A percentile compares a stretch with the other conserved stretches of the same genome.
phyloP scores from a whole-genome alignment of 2,113 vertebrate genomes.

The Ochotona princeps region DNA sequence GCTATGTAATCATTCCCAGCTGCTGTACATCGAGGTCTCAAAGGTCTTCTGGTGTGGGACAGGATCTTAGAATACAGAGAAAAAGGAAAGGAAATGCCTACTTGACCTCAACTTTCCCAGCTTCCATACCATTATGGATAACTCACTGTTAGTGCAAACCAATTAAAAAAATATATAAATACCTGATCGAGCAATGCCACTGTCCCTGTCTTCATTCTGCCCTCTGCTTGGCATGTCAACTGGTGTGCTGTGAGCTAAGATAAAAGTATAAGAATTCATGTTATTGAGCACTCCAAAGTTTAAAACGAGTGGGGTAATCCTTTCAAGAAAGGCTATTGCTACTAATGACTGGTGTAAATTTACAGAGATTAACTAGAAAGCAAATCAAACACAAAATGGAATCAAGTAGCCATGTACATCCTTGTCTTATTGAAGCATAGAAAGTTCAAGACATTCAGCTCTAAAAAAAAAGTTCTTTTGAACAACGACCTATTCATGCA shows the following conservation, averaged over 20 bases:
- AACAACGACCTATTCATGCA: background rate
- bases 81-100: background rate
- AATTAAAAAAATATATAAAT: conserved; percentile 63
- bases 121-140: background rate
- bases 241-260: conserved; percentile 92
- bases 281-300: background rate
- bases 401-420: background rate
- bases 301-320: background rate
- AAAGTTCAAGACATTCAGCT: background rate
- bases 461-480: background rate
- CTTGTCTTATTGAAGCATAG: background rate
- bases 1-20: background rate
- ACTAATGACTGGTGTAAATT: background rate
- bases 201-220: conserved; percentile 92
- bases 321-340: background rate
- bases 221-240: conserved; percentile 94
- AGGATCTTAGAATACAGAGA: background rate
- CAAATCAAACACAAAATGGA: conserved; percentile 31
- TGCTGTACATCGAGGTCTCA: background rate
- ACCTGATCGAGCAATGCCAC: conserved; percentile 94
- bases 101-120: background rate
- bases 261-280: conserved; percentile 53
- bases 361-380: background rate
- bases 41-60: background rate
- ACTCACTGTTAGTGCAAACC: background rate